Conservation (phyloP, 2,888 invertebrate species). For the Coleophora deauratella region DNA sequence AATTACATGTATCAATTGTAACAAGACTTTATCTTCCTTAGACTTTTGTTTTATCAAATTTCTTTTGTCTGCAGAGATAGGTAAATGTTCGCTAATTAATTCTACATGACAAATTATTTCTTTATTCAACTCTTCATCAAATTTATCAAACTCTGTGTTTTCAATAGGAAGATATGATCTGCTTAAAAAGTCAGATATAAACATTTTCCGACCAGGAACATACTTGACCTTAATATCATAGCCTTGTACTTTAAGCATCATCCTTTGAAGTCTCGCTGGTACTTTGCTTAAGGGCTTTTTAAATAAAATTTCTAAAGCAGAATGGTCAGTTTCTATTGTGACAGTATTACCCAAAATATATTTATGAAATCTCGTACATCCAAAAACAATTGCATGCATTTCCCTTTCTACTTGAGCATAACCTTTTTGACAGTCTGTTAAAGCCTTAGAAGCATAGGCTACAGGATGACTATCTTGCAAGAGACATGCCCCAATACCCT, state of each 20-base stretch:
- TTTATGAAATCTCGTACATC: slow-evolving; percentile 2
- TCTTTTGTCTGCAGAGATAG: too few species aligned
- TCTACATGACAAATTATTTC: not conserved
- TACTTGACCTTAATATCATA: slow-evolving; percentile 4
- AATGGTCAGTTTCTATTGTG: slow-evolving; percentile 5
- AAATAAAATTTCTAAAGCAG: slow-evolving; percentile 1
- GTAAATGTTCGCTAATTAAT: too few species aligned
- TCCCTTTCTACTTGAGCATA: slow-evolving; percentile 6
- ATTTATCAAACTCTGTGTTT: not conserved
- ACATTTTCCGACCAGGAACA: slow-evolving; percentile 1
- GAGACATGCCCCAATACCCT: not conserved
- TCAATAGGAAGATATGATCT: not conserved
- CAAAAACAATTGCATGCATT: slow-evolving; percentile 7
- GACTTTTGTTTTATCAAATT: not conserved
- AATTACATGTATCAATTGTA: not conserved
- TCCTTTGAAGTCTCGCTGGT: slow-evolving; percentile 1
- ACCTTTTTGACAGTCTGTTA: slow-evolving; percentile 1
- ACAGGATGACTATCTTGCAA: slow-evolving; percentile 3
- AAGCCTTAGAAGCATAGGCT: slow-evolving; percentile 2
- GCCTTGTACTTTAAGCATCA: slow-evolving; percentile 5
- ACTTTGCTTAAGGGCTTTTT: slow-evolving; percentile 3
- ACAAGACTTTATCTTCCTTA: not conserved
- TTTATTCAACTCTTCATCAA: not conserved
- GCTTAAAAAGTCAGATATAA: slow-evolving; percentile 1
- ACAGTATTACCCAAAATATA: slow-evolving; percentile 3